Percentiles rank a stretch among this genome's conserved stretches.
phyloP scores from a whole-genome alignment of 2,797 vertebrate genomes.

The Acanthopagrus latus region DNA sequence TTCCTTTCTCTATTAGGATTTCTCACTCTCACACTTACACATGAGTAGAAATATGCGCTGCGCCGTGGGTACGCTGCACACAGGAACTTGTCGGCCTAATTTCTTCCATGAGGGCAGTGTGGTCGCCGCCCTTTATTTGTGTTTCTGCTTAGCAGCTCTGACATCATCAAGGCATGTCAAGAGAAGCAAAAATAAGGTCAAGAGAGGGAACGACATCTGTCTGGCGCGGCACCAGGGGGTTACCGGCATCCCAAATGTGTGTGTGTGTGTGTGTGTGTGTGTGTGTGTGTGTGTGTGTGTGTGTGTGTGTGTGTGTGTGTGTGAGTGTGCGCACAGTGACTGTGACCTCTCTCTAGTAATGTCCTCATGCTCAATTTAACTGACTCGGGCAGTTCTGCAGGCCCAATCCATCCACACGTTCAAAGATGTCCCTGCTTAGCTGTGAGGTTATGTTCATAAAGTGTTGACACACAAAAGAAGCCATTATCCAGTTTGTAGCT shows the following conservation, averaged over 20 bases:
- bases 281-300: slow-evolving; percentile 31
- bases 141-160: slow-evolving; percentile 80
- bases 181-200: slow-evolving; percentile 78
- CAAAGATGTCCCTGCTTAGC: slow-evolving; percentile 42
- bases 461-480: slow-evolving; percentile 43
- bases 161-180: slow-evolving; percentile 80
- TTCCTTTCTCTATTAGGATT: slow-evolving; percentile 42
- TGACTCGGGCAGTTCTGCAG: slow-evolving; percentile 41
- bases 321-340: slow-evolving; percentile 44
- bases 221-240: slow-evolving; percentile 68
- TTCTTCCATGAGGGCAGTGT: slow-evolving; percentile 79
- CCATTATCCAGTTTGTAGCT: slow-evolving; percentile 25
- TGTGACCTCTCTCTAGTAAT: slow-evolving; percentile 68
- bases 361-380: slow-evolving; percentile 69
- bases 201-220: slow-evolving; percentile 68
- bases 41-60: slow-evolving; percentile 62
- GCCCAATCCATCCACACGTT: slow-evolving; percentile 55
- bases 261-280: slow-evolving; percentile 46
- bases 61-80: slow-evolving; percentile 53
- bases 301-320: slow-evolving; percentile 56
- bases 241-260: slow-evolving; percentile 71
- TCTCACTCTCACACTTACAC: slow-evolving; percentile 65
- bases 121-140: slow-evolving; percentile 82
- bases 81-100: slow-evolving; percentile 79
- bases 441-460: slow-evolving; percentile 54